phyloP scores from a whole-genome alignment of 2,888 invertebrate species.

The Lumbricus terrestris region DNA sequence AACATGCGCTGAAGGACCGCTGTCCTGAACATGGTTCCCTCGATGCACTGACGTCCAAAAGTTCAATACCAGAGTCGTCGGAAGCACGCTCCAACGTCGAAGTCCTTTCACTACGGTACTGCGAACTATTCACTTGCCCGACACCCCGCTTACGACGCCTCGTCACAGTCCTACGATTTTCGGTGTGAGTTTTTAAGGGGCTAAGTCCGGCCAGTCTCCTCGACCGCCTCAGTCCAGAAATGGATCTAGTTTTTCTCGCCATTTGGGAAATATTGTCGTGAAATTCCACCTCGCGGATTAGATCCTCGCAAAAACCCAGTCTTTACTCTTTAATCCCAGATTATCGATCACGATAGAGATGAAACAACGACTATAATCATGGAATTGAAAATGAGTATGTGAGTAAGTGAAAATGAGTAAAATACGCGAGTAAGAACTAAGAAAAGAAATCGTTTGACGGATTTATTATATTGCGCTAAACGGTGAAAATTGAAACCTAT shows the following conservation, averaged over 20 bases:
- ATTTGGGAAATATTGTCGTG: background rate
- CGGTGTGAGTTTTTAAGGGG: background rate
- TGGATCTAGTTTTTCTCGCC: background rate
- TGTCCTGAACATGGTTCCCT: background rate
- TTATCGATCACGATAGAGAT: background rate
- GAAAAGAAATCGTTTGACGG: background rate
- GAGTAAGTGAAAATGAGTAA: background rate
- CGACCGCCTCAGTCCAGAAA: constrained; percentile 15
- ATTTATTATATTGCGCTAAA: background rate
- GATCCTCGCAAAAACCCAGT: background rate
- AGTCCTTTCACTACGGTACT: background rate
- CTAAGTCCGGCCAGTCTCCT: constrained; percentile 21
- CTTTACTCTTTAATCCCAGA: background rate
- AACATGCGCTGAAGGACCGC: background rate
- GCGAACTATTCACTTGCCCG: background rate
- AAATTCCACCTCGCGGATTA: background rate
- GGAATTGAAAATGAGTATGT: too few species aligned
- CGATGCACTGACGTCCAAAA: background rate
- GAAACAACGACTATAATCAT: too few species aligned
- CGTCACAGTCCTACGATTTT: background rate
- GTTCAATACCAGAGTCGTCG: background rate
- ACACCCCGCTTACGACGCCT: background rate
- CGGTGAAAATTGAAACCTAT: background rate
- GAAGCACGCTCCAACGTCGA: background rate
- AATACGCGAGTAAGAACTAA: background rate